These are phyloP conservation scores for Zeugodacus cucurbitae DNA, from an alignment of 1,140 invertebrate species.

Conservation along the genomic window DNA sequence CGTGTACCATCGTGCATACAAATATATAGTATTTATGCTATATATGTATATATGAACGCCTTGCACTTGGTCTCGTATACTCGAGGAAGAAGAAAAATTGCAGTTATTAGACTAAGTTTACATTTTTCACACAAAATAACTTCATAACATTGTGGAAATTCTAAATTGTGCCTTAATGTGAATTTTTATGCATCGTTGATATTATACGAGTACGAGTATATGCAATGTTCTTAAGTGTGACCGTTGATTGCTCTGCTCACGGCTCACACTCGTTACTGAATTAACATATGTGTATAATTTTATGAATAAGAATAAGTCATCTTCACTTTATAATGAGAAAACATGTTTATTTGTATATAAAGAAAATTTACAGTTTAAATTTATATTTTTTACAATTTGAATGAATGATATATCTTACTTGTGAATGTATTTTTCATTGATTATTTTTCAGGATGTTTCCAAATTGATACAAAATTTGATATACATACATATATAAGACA, in stretches of 20 bases:
- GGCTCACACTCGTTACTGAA: not conserved
- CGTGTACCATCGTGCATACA: not conserved
- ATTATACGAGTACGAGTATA: not conserved
- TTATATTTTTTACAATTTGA: too few relatives aligned
- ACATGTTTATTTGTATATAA: not conserved
- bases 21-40: too few relatives aligned
- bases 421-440: too few relatives aligned
- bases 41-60: not conserved
- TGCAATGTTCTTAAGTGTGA: not conserved
- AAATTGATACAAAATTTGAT: too few relatives aligned
- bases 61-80: not conserved
- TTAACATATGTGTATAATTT: too few relatives aligned
- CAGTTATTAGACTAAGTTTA: not conserved
- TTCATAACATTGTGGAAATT: conserved; percentile 29
- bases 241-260: not conserved
- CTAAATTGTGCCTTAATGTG: conserved; percentile 23
- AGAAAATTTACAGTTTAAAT: not conserved
- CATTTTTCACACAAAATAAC: conserved; percentile 11
- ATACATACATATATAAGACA: too few relatives aligned
- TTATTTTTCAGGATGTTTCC: too few relatives aligned
- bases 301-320: not conserved
- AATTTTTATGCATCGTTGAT: conserved; percentile 23
- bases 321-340: not conserved
- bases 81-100: conserved; percentile 10
- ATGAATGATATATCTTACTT: too few relatives aligned